Percentiles rank a stretch among this genome's conserved stretches.
phyloP scores from a whole-genome alignment of 2,888 invertebrate genomes.

The Lymantria dispar region DNA sequence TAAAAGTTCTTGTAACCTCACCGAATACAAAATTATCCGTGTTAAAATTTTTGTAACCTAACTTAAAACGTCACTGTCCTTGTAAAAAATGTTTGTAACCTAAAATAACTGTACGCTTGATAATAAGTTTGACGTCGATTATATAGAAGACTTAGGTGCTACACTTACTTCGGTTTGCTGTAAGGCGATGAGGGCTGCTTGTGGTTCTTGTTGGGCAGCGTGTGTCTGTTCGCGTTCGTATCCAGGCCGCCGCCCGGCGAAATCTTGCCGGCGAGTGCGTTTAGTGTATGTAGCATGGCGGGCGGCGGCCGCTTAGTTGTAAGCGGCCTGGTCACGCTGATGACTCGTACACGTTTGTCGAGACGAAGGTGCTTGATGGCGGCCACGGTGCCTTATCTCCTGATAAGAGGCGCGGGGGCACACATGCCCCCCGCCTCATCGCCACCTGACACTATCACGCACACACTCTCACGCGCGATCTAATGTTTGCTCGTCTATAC shows the following conservation, averaged over 20 bases:
- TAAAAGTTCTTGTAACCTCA: too few species aligned
- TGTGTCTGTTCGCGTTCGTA: conserved; percentile 86
- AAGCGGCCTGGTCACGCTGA: conserved; percentile 77
- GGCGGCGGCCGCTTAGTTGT: conserved; percentile 84
- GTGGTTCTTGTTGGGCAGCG: conserved; percentile 78
- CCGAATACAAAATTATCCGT: too few species aligned
- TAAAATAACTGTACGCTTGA: not conserved
- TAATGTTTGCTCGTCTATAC: conserved; percentile 46
- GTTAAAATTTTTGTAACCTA: too few species aligned
- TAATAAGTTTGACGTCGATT: not conserved
- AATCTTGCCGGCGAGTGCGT: conserved; percentile 94
- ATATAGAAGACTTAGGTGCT: conserved; percentile 9
- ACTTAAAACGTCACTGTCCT: too few species aligned
- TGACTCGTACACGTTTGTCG: conserved; percentile 64
- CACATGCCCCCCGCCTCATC: conserved; percentile 77
- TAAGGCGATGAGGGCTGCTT: conserved; percentile 74
- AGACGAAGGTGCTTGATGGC: conserved; percentile 55
- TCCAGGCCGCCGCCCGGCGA: conserved; percentile 90
- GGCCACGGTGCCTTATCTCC: conserved; percentile 75
- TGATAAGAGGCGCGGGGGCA: conserved; percentile 81
- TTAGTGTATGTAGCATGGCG: conserved; percentile 92
- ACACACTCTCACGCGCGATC: conserved; percentile 52
- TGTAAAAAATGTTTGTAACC: not conserved
- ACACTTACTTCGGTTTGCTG: conserved; percentile 78
- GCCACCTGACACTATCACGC: conserved; percentile 72